A percentile compares a stretch with the other conserved stretches of the same genome.
These are phyloP conservation scores for Chelonus insularis DNA, from an alignment of 1,140 invertebrate genomes.

Conservation along the genomic window DNA sequence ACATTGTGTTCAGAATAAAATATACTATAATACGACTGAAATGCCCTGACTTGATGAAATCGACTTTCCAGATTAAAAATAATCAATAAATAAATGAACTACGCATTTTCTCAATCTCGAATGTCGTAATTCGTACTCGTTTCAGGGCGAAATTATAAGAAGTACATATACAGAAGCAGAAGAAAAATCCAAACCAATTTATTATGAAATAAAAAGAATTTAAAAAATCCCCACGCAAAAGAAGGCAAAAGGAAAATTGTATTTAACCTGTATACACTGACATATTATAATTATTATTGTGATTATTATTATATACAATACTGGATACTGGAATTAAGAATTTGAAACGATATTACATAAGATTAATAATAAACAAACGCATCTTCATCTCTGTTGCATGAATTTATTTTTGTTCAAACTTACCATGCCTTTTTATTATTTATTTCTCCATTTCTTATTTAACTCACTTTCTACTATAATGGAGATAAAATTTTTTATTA, in stretches of 20 bases:
- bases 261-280: conserved; percentile 61
- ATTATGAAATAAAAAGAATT: conserved; percentile 31
- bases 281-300: conserved; percentile 59
- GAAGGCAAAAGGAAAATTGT: conserved; percentile 51
- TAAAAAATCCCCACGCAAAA: conserved; percentile 53
- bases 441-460: background rate
- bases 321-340: conserved; percentile 61
- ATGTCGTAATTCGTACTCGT: conserved; percentile 47
- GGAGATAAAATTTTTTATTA: too few relatives aligned
- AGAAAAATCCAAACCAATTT: conserved; percentile 30
- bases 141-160: conserved; percentile 54
- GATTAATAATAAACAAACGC: conserved; percentile 61
- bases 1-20: conserved; percentile 61
- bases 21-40: conserved; percentile 62
- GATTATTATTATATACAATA: conserved; percentile 57
- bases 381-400: conserved; percentile 50
- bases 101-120: conserved; percentile 36
- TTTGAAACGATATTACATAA: conserved; percentile 61
- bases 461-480: too few relatives aligned
- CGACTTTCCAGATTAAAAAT: conserved; percentile 44
- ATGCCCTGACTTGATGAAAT: conserved; percentile 44
- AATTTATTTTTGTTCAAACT: conserved; percentile 4
- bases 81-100: conserved; percentile 29
- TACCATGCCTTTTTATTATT: background rate
- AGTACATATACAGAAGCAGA: conserved; percentile 48